Base-by-base conservation (phyloP, 2,888 invertebrate species). In the Pseudolycoriella hygida region DNA sequence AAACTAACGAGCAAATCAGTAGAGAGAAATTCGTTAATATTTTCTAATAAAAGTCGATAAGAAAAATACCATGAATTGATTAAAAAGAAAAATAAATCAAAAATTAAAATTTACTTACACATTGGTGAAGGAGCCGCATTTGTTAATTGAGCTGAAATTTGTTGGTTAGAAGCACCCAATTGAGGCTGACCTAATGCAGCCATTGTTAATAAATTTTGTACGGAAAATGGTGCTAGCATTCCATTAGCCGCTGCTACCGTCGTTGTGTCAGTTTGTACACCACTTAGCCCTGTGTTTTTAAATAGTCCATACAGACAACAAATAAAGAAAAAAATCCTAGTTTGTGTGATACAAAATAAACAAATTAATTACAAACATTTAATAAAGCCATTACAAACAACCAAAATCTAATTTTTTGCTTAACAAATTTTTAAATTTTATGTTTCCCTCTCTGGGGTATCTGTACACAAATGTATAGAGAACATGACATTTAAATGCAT, bases 141-240 rank as follows among this genome's bases (percentile, higher is more conserved):
- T 48, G 58, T 54, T 53, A 56, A 51, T 49, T 52, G 55, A 50
- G 49, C 54, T 32, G 40, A 30, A n/a, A 19, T n/a, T 30, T 30
- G 19, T 41, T 17, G 42, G 14, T 14, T 30, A 14, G 30, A 30
- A 30, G 32, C 31, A 34, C 12, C 42, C 49, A 54, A 50, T 45
- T 54, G 53, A 45, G 54, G 55, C 47, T 52, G 53, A 42, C 47
- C 17, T 34, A 64, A 53, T 62, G 59, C 55, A 44, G 85, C 81
- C 53, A 92, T 70, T 46, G 90, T 86, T 56, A 90, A 88, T 62
- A 92, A 69, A 69, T 89, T 89, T 73, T 90, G 90, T 71, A 90
- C 80, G 57, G 85, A 83, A 67, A 89, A 82, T 46, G 87, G 83
- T 52, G 80, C 78, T 59, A 82, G 59, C 54, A 72, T 60, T 55